phyloP scores from a whole-genome alignment of 2,113 vertebrate species.

The Pandion haliaetus region DNA sequence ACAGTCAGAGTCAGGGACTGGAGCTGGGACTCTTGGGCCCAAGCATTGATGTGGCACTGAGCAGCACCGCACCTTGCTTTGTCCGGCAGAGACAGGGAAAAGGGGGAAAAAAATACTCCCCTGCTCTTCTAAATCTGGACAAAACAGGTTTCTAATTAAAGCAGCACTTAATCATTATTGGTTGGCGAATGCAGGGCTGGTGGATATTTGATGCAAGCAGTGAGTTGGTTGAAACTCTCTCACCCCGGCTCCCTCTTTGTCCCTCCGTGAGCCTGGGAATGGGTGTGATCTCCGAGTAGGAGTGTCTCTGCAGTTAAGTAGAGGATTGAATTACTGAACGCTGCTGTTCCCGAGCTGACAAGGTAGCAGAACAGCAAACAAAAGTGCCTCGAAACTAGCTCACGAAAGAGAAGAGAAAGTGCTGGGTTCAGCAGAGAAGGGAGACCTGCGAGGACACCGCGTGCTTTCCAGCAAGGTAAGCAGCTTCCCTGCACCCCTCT shows the following conservation, averaged over 20 bases:
- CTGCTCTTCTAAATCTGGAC: neutral
- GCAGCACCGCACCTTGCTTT: neutral
- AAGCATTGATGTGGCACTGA: fast-evolving
- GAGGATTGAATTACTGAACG: constrained; percentile 61
- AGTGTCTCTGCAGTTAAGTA: constrained; percentile 52
- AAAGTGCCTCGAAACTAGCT: neutral
- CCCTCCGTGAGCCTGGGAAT: constrained; percentile 31
- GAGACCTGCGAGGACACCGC: neutral
- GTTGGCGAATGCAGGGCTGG: neutral
- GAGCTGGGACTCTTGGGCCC: neutral
- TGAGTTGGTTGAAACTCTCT: constrained; percentile 19
- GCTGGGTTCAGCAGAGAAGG: neutral
- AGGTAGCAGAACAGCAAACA: constrained; percentile 44
- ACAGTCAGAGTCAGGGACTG: neutral
- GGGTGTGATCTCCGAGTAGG: constrained; percentile 63
- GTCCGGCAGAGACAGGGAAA: neutral
- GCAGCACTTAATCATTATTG: neutral
- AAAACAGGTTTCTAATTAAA: neutral
- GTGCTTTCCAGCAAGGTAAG: neutral
- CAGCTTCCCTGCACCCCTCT: neutral
- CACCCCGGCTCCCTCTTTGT: neutral
- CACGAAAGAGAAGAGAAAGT: neutral
- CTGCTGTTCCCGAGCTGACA: constrained; percentile 47
- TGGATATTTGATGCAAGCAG: neutral
- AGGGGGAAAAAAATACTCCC: fast-evolving